Conservation (phyloP, 2,888 invertebrate species). For the Plutella xylostella region DNA sequence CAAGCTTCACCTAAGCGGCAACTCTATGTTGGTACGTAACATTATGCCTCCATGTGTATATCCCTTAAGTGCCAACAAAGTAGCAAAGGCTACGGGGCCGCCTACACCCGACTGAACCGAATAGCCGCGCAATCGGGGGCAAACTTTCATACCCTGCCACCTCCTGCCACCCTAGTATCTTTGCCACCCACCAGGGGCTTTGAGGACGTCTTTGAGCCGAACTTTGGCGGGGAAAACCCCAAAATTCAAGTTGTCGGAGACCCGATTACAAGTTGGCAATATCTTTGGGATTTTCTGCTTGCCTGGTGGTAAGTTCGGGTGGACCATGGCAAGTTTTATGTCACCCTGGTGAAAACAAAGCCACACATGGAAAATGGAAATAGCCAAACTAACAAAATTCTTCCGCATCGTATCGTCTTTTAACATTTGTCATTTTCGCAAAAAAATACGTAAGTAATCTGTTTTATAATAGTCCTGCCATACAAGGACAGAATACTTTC, state of each 20-base stretch:
- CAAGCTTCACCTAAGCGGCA: too few relatives aligned
- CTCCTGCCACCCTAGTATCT: constrained; percentile 51
- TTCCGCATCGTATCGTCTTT: too few relatives aligned
- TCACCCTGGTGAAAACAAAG: too few relatives aligned
- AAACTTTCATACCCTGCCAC: constrained; percentile 61
- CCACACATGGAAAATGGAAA: too few relatives aligned
- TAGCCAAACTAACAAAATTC: too few relatives aligned
- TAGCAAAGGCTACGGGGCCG: constrained; percentile 40
- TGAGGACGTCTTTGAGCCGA: constrained; percentile 66
- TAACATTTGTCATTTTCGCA: too few relatives aligned
- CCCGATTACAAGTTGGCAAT: constrained; percentile 61
- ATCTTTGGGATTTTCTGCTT: constrained; percentile 61
- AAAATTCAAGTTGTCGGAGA: constrained; percentile 58
- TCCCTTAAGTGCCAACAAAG: constrained; percentile 68
- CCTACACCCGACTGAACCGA: constrained; percentile 33
- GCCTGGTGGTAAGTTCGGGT: constrained; percentile 37
- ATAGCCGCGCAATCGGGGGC: constrained; percentile 51
- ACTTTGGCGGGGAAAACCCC: constrained; percentile 64
- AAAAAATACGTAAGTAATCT: too few relatives aligned
- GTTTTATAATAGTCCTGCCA: too few relatives aligned
- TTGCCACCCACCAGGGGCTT: constrained; percentile 57
- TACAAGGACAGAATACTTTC: too few relatives aligned
- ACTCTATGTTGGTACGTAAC: too few relatives aligned
- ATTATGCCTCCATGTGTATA: constrained; percentile 43
- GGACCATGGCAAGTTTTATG: constrained; percentile 8